Evolutionary conservation across 2,797 vertebrate genomes (phyloP).

Genomic region (Cyprinodon diabolis): DNA sequence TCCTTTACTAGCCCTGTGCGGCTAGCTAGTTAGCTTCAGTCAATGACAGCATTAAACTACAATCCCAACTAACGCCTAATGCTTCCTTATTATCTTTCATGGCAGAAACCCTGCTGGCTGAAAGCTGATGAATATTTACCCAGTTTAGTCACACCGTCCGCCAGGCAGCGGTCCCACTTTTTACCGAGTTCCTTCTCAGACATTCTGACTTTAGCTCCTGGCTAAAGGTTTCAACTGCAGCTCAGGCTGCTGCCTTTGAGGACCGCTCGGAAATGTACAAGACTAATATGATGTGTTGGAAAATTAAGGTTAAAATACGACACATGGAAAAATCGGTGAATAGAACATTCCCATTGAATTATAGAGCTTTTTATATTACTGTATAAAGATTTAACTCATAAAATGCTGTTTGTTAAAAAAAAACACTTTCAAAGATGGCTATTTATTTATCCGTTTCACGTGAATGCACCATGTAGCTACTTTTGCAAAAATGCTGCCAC

Average conservation of each 20-base stretch:
- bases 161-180: constrained; percentile 83
- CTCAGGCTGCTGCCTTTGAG: constrained; percentile 41
- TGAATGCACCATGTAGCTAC: constrained; percentile 32
- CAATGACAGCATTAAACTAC: constrained; percentile 60
- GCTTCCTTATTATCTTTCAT: not conserved
- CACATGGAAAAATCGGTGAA: not conserved
- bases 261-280: not conserved
- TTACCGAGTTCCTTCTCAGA: constrained; percentile 82
- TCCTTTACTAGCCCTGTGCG: constrained; percentile 60
- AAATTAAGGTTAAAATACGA: not conserved
- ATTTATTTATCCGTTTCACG: accelerated
- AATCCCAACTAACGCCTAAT: not conserved
- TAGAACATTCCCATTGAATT: no score
- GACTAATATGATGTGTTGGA: not conserved
- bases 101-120: accelerated
- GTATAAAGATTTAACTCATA: not conserved
- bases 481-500: constrained; percentile 24
- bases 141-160: constrained; percentile 80
- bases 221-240: constrained; percentile 48
- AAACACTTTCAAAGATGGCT: accelerated
- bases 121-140: constrained; percentile 67
- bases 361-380: not conserved
- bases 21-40: constrained; percentile 69
- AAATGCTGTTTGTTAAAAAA: not conserved
- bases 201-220: constrained; percentile 69